phyloP scores from a whole-genome alignment of 2,113 vertebrate genomes.

The Ammodytes marinus region DNA sequence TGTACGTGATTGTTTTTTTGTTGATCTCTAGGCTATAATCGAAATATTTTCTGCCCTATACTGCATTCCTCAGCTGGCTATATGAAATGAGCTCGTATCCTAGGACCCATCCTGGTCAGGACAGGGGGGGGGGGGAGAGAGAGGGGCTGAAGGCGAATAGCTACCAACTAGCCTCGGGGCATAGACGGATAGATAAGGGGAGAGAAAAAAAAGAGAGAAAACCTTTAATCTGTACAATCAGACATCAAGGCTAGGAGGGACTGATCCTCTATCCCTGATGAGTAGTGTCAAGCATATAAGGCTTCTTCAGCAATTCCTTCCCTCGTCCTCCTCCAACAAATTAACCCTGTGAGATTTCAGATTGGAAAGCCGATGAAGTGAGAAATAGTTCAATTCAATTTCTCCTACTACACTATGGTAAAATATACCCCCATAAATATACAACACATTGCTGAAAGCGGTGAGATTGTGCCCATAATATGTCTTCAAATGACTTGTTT shows the following conservation, averaged over 20 bases:
- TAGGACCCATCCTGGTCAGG: conserved; percentile 29
- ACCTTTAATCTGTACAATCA: conserved; percentile 79
- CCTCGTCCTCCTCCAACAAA: conserved; percentile 38
- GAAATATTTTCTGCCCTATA: no score
- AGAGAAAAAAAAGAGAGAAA: conserved; percentile 42
- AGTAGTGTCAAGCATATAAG: conserved; percentile 56
- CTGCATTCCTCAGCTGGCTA: not conserved
- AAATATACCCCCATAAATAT: no score
- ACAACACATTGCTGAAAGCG: no score
- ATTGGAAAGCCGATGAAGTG: conserved; percentile 5
- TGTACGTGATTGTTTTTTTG: not conserved
- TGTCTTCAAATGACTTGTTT: not conserved
- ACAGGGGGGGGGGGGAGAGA: conserved; percentile 7
- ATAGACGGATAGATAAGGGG: conserved; percentile 45
- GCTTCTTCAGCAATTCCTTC: conserved; percentile 53
- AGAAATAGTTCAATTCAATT: not conserved
- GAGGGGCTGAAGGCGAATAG: conserved; percentile 50
- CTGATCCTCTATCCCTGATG: conserved; percentile 67
- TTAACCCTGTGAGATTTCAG: conserved; percentile 32
- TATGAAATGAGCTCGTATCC: no score
- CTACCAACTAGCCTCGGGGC: conserved; percentile 72
- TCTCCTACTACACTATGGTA: not conserved
- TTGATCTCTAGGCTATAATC: not conserved
- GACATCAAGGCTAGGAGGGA: conserved; percentile 56
- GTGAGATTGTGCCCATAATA: no score